These are phyloP conservation scores for Lucifuga dentata DNA, from an alignment of 2,113 vertebrate species.

Conservation along the genomic window DNA sequence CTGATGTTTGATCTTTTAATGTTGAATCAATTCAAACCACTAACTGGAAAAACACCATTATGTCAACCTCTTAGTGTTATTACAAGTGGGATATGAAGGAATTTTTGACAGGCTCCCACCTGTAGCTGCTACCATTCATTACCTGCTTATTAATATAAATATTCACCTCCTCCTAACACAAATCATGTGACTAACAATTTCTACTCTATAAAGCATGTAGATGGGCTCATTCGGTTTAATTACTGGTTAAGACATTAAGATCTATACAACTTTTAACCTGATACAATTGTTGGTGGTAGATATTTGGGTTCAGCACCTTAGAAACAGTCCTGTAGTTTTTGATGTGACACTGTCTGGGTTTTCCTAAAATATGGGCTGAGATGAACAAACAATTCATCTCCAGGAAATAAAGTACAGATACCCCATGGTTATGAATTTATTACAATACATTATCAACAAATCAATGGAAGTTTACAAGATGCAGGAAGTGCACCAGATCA, in stretches of 20 bases:
- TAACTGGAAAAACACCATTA: conserved; percentile 37
- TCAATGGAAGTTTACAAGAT: background rate
- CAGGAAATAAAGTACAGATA: too few species aligned
- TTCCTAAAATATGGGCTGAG: too few species aligned
- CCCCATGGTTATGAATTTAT: background rate
- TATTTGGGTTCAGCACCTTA: too few species aligned
- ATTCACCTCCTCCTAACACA: background rate
- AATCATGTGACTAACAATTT: background rate
- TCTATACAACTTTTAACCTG: too few species aligned
- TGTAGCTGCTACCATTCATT: too few species aligned
- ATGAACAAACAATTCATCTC: too few species aligned
- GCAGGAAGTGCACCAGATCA: background rate
- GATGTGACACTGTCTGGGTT: too few species aligned
- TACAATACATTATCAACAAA: background rate
- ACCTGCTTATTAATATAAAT: background rate
- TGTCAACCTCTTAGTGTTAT: conserved; percentile 45
- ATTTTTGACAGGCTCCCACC: conserved; percentile 50
- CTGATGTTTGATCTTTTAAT: conserved; percentile 40
- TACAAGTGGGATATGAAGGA: conserved; percentile 23
- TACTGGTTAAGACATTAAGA: too few species aligned
- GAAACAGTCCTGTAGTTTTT: too few species aligned
- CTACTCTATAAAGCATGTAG: background rate
- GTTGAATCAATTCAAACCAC: conserved; percentile 25
- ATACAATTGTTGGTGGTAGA: too few species aligned
- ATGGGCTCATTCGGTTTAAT: too few species aligned